A percentile compares a stretch with the other conserved stretches of the same genome.
phyloP scores from a whole-genome alignment of 2,888 invertebrate genomes.

The Microchrysa polita region DNA sequence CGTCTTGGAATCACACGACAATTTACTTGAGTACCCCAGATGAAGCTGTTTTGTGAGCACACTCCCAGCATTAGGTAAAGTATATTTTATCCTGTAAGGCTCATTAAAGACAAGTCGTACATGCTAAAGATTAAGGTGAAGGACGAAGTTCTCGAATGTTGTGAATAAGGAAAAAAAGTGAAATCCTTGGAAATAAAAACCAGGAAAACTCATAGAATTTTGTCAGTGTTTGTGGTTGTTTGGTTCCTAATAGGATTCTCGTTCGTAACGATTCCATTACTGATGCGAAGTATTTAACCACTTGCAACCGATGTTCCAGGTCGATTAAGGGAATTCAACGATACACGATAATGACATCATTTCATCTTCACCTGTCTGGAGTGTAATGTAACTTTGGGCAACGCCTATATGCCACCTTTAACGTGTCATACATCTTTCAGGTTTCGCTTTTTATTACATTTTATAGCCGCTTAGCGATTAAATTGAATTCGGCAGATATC shows the following conservation, averaged over 20 bases:
- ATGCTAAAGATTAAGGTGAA: background rate
- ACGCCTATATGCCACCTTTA: too few relatives aligned
- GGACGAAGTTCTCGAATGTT: background rate
- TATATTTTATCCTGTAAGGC: background rate
- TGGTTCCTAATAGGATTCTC: background rate
- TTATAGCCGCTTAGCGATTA: slow-evolving; percentile 21
- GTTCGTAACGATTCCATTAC: slow-evolving; percentile 8
- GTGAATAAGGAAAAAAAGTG: background rate
- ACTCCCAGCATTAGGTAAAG: too few relatives aligned
- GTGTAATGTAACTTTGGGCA: too few relatives aligned
- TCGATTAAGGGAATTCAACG: slow-evolving; percentile 12
- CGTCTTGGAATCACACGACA: slow-evolving; percentile 14
- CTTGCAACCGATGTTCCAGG: background rate
- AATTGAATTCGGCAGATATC: slow-evolving; percentile 15
- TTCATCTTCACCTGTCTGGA: background rate
- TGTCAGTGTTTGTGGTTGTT: background rate
- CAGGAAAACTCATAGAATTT: background rate
- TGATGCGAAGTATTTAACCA: slow-evolving; percentile 8
- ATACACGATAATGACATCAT: slow-evolving; percentile 12
- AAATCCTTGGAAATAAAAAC: background rate
- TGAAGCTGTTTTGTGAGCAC: background rate
- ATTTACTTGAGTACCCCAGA: background rate
- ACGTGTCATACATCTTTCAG: too few relatives aligned
- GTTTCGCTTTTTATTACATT: background rate
- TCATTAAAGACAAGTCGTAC: slow-evolving; percentile 11